Conservation (phyloP, 2,797 vertebrate species). For the Buphagus erythrorhynchus region DNA sequence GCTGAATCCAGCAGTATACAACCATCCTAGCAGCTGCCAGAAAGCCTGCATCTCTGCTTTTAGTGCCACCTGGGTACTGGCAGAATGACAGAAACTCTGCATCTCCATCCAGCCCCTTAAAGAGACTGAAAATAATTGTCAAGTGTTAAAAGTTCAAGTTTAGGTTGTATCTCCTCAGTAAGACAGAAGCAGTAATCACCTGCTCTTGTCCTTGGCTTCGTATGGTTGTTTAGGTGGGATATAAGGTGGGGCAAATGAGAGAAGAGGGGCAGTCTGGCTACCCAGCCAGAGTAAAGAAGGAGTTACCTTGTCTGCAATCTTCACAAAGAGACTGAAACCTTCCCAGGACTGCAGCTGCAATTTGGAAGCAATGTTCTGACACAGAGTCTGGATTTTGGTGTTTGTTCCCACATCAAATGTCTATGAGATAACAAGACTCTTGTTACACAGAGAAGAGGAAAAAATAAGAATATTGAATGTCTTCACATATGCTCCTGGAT, state of each 20-base stretch:
- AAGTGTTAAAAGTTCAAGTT: neutral
- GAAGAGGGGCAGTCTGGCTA: neutral
- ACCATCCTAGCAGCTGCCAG: neutral
- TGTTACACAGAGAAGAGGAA: neutral
- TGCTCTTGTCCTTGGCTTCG: neutral
- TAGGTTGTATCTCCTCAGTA: neutral
- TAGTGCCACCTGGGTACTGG: neutral
- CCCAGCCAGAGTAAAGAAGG: no score
- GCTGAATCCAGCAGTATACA: neutral
- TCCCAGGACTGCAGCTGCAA: constrained; percentile 86
- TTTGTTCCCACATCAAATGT: constrained; percentile 85
- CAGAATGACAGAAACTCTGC: neutral
- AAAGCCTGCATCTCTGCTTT: neutral
- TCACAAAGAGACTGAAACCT: constrained; percentile 94
- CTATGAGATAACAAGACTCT: constrained; percentile 68
- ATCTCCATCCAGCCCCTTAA: neutral
- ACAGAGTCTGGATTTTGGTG: constrained; percentile 85
- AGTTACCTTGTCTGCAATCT: constrained; percentile 91
- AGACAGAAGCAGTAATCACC: neutral
- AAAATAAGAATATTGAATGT: neutral
- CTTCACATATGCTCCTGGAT: neutral
- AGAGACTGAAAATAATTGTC: neutral
- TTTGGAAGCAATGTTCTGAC: constrained; percentile 79
- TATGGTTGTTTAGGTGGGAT: neutral
- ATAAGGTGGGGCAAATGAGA: neutral